Evolutionary conservation across 2,113 vertebrate genomes (phyloP).

Genomic region (Zootoca vivipara): DNA sequence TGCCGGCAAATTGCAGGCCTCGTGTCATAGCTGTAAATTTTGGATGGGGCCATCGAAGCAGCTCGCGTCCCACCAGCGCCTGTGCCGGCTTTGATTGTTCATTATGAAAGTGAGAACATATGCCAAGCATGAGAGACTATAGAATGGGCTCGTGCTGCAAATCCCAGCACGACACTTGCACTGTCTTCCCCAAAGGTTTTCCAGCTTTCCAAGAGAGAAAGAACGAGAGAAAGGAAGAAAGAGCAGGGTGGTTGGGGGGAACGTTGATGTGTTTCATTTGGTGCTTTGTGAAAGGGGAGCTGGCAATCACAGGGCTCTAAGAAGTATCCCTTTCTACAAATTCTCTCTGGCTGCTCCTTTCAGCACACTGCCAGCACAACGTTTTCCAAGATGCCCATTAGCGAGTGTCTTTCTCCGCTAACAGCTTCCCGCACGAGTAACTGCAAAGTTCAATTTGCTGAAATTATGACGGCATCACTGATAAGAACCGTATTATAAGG

Average conservation of each 20-base stretch:
- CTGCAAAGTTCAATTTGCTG: constrained; percentile 67
- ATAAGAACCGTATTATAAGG: constrained; percentile 56
- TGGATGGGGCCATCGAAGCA: constrained; percentile 9
- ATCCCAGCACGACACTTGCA: not conserved
- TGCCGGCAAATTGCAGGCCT: not conserved
- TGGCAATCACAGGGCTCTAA: constrained; percentile 21
- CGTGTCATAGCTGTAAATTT: constrained; percentile 19
- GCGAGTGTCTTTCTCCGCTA: constrained; percentile 50
- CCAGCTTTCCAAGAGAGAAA: not conserved
- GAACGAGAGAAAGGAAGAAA: not conserved
- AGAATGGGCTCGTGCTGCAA: constrained; percentile 2
- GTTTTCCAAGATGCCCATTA: constrained; percentile 68
- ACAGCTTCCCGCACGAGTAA: constrained; percentile 58
- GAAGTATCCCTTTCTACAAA: constrained; percentile 47
- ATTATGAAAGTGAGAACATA: constrained; percentile 5
- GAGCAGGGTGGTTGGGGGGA: not conserved
- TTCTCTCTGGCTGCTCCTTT: constrained; percentile 36
- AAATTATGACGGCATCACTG: constrained; percentile 53
- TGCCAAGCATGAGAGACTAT: constrained; percentile 35
- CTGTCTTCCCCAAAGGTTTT: not conserved
- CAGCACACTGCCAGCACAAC: constrained; percentile 37
- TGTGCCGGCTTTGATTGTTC: constrained; percentile 39
- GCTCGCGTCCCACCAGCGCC: not conserved
- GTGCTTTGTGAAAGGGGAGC: constrained; percentile 34
- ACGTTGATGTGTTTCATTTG: constrained; percentile 46